Percentiles rank a stretch among this genome's conserved stretches.
phyloP scores from a whole-genome alignment of 2,113 vertebrate species.

The Callaeas wilsoni region DNA sequence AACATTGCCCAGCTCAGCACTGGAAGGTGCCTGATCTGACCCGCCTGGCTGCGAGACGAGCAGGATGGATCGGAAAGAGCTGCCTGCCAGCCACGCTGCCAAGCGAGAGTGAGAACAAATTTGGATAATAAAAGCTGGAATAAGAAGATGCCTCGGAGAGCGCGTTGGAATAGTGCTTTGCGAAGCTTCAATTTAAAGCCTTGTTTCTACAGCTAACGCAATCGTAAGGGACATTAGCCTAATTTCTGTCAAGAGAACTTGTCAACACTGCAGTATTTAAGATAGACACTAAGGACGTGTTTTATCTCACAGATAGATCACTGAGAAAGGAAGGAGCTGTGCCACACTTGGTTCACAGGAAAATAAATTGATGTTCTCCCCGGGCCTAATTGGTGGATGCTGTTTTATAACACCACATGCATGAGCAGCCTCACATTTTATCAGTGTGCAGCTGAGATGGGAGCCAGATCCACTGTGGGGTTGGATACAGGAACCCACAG shows the following conservation, averaged over 20 bases:
- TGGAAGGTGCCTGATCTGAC: background rate
- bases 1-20: background rate
- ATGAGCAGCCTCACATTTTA: background rate
- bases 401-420: background rate
- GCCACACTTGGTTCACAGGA: conserved; percentile 22
- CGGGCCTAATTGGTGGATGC: background rate
- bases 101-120: conserved; percentile 53
- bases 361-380: conserved; percentile 36
- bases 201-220: conserved; percentile 58
- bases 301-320: conserved; percentile 42
- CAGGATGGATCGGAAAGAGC: background rate
- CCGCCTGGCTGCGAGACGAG: background rate
- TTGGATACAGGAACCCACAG: background rate
- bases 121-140: conserved; percentile 69
- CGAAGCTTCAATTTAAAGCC: conserved; percentile 60
- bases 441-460: background rate
- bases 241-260: conserved; percentile 70
- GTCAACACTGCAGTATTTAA: conserved; percentile 60
- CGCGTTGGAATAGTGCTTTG: background rate
- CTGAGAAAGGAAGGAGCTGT: conserved; percentile 49
- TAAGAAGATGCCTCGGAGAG: conserved; percentile 59
- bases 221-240: conserved; percentile 65
- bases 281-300: conserved; percentile 42
- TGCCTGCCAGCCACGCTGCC: conserved; percentile 6
- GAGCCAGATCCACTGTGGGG: background rate